Conservation (phyloP, 2,888 invertebrate genomes). For the Microplitis manilae region DNA sequence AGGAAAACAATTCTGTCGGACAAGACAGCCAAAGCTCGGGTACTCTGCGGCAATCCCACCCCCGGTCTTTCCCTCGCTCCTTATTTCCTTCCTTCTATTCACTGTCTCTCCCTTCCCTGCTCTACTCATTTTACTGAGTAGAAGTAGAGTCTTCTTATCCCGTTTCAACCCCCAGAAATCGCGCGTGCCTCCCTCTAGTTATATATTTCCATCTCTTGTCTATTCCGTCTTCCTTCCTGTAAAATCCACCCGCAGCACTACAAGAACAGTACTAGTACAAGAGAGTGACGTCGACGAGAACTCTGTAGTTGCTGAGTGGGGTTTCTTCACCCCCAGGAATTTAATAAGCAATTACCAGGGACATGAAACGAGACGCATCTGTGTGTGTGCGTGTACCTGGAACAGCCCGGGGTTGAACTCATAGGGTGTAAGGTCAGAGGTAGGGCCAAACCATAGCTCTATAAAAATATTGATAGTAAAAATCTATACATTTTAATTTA, state of each 20-base stretch:
- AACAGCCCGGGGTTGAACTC: slow-evolving; percentile 29
- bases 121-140: neutral
- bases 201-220: neutral
- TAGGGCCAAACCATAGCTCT: neutral
- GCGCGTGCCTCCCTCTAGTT: slow-evolving; percentile 25
- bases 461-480: neutral
- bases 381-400: slow-evolving; percentile 59
- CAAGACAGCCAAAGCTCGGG: slow-evolving; percentile 41
- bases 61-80: slow-evolving; percentile 47
- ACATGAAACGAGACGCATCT: slow-evolving; percentile 65
- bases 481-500: no score
- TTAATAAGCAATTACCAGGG: slow-evolving; percentile 69
- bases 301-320: slow-evolving; percentile 5
- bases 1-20: slow-evolving; percentile 64
- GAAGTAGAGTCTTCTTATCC: slow-evolving; percentile 4
- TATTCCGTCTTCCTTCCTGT: neutral
- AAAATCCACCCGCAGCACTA: neutral
- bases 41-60: slow-evolving; percentile 44
- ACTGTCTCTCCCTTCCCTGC: neutral
- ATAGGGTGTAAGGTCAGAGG: slow-evolving; percentile 34
- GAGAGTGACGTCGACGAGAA: slow-evolving; percentile 44
- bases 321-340: slow-evolving; percentile 51
- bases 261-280: neutral
- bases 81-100: slow-evolving; percentile 5
- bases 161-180: slow-evolving; percentile 24